phyloP scores from a whole-genome alignment of 2,113 vertebrate genomes.

The Sigmodon hispidus region DNA sequence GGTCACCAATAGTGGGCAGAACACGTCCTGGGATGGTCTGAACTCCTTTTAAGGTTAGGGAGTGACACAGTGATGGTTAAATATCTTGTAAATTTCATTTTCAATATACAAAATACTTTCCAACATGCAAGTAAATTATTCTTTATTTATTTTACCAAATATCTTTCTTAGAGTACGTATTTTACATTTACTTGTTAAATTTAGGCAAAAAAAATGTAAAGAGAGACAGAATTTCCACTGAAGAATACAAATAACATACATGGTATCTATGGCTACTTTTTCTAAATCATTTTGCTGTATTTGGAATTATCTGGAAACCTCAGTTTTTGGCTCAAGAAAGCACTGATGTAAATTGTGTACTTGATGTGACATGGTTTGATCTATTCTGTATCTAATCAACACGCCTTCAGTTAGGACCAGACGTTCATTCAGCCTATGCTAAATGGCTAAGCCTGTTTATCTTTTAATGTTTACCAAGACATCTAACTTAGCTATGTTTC shows the following conservation, averaged over 20 bases:
- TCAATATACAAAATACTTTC: neutral
- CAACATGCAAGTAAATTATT: neutral
- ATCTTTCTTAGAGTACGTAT: neutral
- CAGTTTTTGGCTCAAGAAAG: neutral
- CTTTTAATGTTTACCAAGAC: neutral
- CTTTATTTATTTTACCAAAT: neutral
- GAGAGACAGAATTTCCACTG: slow-evolving; percentile 26
- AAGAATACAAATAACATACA: neutral
- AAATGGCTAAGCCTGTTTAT: neutral
- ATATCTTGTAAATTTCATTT: neutral
- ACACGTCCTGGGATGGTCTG: neutral
- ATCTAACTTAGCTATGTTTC: neutral
- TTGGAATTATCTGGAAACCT: neutral
- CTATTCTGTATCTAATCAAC: neutral
- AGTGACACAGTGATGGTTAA: neutral
- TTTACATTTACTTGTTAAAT: slow-evolving; percentile 40
- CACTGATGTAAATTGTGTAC: neutral
- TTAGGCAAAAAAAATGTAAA: neutral
- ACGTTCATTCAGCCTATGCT: neutral
- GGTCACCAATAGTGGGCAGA: neutral
- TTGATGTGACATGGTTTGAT: neutral
- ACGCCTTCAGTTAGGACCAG: neutral
- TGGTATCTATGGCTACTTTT: neutral
- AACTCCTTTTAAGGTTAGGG: neutral
- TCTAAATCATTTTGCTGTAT: neutral